Percentiles rank a stretch among this genome's conserved stretches.
phyloP scores from a whole-genome alignment of 1,140 invertebrate genomes.

The Ridgeia piscesae region DNA sequence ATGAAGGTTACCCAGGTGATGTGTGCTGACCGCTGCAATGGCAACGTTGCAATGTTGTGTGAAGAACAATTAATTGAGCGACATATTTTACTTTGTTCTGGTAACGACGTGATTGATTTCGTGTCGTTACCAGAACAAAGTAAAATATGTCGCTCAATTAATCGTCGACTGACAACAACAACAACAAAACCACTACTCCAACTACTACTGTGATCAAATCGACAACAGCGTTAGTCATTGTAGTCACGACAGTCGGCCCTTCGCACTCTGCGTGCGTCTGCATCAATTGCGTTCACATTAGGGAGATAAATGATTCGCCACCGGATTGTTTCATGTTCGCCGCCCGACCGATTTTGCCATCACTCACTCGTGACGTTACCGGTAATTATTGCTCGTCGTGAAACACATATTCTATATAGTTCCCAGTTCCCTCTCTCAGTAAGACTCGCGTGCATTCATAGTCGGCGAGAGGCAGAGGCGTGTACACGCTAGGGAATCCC shows the following conservation, averaged over 20 bases:
- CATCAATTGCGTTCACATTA: background rate
- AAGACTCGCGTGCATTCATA: background rate
- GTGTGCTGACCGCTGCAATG: background rate
- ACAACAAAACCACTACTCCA: background rate
- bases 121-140: background rate
- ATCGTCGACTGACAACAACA: background rate
- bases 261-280: background rate
- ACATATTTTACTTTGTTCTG: background rate
- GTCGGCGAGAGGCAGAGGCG: no score
- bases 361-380: background rate
- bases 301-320: background rate
- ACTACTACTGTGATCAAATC: background rate
- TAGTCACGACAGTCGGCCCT: background rate
- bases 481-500: background rate
- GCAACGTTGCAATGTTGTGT: background rate
- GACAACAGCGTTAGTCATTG: background rate
- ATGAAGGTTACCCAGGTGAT: no score
- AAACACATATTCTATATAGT: background rate
- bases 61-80: background rate
- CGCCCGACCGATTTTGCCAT: background rate
- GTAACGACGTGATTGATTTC: background rate
- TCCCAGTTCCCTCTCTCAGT: background rate
- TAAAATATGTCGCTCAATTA: background rate
- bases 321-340: background rate
- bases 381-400: background rate